A percentile compares a stretch with the other conserved stretches of the same genome.
Conservation (phyloP, 2,797 vertebrate genomes). For the Aplochiton taeniatus region DNA sequence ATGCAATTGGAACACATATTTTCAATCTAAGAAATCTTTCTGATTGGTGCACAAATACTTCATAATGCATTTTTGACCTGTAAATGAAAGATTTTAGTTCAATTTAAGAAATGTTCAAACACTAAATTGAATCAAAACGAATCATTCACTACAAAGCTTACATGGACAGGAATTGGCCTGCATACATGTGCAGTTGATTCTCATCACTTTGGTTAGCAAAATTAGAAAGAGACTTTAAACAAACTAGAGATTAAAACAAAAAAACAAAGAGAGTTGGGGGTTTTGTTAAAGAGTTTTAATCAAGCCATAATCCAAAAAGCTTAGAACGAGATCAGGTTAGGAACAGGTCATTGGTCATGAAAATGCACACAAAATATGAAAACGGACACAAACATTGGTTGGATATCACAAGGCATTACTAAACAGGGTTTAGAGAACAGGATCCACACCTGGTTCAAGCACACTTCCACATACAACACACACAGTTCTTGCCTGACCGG, state of each 20-base stretch:
- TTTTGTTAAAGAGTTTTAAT: conserved; percentile 82
- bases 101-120: too few species aligned
- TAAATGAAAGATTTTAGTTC: too few species aligned
- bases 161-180: too few species aligned
- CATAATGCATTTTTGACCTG: too few species aligned
- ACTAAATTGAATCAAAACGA: too few species aligned
- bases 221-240: conserved; percentile 4
- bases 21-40: too few species aligned
- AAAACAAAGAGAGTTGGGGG: conserved; percentile 26
- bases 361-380: conserved; percentile 43
- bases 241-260: conserved; percentile 38
- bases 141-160: too few species aligned
- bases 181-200: too few species aligned
- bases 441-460: conserved; percentile 27
- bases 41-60: too few species aligned
- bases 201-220: neutral
- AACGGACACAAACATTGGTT: conserved; percentile 58
- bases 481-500: neutral
- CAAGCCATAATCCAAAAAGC: conserved; percentile 67
- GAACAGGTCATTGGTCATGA: conserved; percentile 56
- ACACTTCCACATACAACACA: neutral
- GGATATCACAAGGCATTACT: conserved; percentile 56
- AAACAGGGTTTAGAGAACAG: conserved; percentile 26
- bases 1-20: too few species aligned
- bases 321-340: conserved; percentile 64